These are phyloP conservation scores for Clepsis dumicolana DNA, from an alignment of 2,888 invertebrate genomes.

Conservation along the genomic window DNA sequence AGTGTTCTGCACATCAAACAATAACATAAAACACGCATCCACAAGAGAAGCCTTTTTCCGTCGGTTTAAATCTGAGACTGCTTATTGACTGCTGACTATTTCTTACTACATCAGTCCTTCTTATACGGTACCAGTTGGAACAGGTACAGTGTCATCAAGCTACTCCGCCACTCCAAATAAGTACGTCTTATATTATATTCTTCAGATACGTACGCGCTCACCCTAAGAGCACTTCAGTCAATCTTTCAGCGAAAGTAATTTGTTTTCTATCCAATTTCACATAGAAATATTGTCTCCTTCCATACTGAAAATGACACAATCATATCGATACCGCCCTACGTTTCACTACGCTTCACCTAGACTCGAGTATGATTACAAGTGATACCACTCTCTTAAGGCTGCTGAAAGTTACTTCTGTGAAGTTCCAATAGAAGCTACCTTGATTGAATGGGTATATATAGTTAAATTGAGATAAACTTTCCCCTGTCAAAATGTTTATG, in stretches of 20 bases:
- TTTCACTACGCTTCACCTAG: neutral
- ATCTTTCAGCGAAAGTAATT: conserved; percentile 60
- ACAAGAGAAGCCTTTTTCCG: too few relatives aligned
- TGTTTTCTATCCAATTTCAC: conserved; percentile 63
- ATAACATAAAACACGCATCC: too few relatives aligned
- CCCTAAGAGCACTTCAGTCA: conserved; percentile 56
- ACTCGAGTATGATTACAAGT: neutral
- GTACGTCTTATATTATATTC: conserved; percentile 30
- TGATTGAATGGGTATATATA: too few relatives aligned
- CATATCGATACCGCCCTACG: neutral
- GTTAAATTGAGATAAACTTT: too few relatives aligned
- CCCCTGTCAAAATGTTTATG: too few relatives aligned
- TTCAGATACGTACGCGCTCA: conserved; percentile 37
- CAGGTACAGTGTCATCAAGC: neutral
- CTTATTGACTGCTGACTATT: too few relatives aligned
- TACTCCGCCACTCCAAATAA: conserved; percentile 13
- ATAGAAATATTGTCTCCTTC: conserved; percentile 60
- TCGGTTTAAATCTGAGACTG: too few relatives aligned
- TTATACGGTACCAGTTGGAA: neutral
- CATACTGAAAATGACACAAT: conserved; percentile 30
- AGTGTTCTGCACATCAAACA: too few relatives aligned
- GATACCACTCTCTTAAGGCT: too few relatives aligned
- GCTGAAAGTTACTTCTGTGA: too few relatives aligned
- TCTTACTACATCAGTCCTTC: too few relatives aligned
- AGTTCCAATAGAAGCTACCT: too few relatives aligned